Percentiles rank a stretch among this genome's conserved stretches.
These are phyloP conservation scores for Plutella xylostella DNA, from an alignment of 2,888 invertebrate species.

Conservation along the genomic window DNA sequence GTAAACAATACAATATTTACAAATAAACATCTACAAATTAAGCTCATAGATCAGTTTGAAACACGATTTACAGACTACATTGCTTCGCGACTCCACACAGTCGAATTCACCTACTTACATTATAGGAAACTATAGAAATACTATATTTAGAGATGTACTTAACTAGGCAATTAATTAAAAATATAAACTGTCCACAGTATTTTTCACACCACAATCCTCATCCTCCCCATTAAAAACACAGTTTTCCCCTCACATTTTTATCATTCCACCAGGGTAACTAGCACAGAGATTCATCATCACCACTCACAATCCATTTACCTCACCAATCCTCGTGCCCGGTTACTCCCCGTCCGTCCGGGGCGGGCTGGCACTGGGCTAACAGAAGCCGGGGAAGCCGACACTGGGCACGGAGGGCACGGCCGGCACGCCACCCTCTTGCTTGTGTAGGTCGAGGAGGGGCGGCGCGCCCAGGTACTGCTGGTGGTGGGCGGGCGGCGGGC, in stretches of 20 bases:
- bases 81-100: slow-evolving; percentile 6
- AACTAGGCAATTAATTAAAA: no score
- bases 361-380: slow-evolving; percentile 28
- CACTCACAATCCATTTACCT: no score
- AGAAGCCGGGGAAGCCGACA: slow-evolving; percentile 64
- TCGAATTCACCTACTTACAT: slow-evolving; percentile 7
- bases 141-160: slow-evolving; percentile 7
- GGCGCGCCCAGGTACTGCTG: slow-evolving; percentile 45
- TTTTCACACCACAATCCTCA: no score
- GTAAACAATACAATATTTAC: slow-evolving; percentile 62
- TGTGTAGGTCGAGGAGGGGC: slow-evolving; percentile 57
- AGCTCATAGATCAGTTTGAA: slow-evolving; percentile 52
- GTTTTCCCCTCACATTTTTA: no score
- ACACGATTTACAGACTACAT: slow-evolving; percentile 34
- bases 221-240: no score
- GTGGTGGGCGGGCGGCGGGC: slow-evolving; percentile 56
- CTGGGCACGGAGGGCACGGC: slow-evolving; percentile 55
- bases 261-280: no score
- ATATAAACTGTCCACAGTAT: no score
- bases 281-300: no score
- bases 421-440: slow-evolving; percentile 44
- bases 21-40: slow-evolving; percentile 57
- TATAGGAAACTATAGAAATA: slow-evolving; percentile 7
- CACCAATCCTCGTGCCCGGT: no score
- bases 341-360: no score